Percentiles rank a stretch among this genome's conserved stretches.
These are phyloP conservation scores for Pachliopta kotzebuea DNA, from an alignment of 2,888 invertebrate genomes.

Conservation along the genomic window DNA sequence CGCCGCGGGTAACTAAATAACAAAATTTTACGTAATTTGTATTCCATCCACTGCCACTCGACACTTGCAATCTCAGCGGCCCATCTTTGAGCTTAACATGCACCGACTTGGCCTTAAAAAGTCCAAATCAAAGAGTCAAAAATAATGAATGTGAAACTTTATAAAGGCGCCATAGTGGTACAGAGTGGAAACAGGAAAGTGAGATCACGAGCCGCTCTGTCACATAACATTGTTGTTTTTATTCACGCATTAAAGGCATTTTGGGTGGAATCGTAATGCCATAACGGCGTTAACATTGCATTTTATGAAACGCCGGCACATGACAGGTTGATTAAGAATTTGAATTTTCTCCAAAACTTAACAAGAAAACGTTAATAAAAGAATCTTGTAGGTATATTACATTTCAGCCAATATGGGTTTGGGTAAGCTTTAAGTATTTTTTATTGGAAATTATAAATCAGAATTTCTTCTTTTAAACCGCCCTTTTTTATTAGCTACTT, in stretches of 20 bases:
- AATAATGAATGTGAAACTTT: constrained; percentile 64
- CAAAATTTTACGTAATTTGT: constrained; percentile 42
- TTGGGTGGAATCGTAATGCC: constrained; percentile 63
- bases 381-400: constrained; percentile 35
- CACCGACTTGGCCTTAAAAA: constrained; percentile 58
- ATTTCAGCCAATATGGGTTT: constrained; percentile 35
- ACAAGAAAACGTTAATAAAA: constrained; percentile 33
- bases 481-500: constrained; percentile 3
- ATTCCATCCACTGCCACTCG: constrained; percentile 53
- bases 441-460: constrained; percentile 23
- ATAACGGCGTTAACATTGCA: constrained; percentile 69
- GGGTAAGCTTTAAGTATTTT: constrained; percentile 31
- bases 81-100: constrained; percentile 57
- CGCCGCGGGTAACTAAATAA: constrained; percentile 27
- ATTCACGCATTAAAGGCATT: constrained; percentile 57
- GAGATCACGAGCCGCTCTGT: constrained; percentile 54
- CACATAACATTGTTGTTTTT: constrained; percentile 66
- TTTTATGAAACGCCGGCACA: constrained; percentile 60
- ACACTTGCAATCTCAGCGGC: constrained; percentile 64
- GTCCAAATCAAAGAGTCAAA: constrained; percentile 57
- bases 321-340: constrained; percentile 62
- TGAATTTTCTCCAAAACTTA: constrained; percentile 47
- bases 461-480: constrained; percentile 8
- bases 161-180: constrained; percentile 53
- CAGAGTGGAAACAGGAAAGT: constrained; percentile 51